These are phyloP conservation scores for Poeciliopsis turneri DNA, from an alignment of 2,797 vertebrate genomes.

Conservation along the genomic window DNA sequence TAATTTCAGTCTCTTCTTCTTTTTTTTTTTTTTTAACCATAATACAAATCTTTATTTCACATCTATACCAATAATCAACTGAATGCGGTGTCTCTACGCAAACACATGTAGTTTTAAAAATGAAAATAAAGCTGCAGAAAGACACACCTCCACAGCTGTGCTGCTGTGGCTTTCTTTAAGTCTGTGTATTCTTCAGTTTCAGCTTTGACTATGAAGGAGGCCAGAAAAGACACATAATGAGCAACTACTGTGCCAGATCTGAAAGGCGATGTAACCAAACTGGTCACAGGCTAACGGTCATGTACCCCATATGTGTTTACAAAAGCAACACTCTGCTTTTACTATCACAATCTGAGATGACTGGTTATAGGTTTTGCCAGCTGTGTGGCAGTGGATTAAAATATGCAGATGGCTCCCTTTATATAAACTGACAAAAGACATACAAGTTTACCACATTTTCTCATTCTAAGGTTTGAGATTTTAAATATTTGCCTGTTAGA, in stretches of 20 bases:
- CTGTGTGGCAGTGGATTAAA: constrained; percentile 69
- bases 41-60: background rate
- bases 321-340: constrained; percentile 74
- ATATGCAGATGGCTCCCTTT: constrained; percentile 79
- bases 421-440: constrained; percentile 78
- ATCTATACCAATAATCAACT: background rate
- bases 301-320: constrained; percentile 76
- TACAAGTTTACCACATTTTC: constrained; percentile 70
- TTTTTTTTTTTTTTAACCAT: background rate
- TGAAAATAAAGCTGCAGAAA: constrained; percentile 34
- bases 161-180: constrained; percentile 72
- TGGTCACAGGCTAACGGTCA: constrained; percentile 77
- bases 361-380: constrained; percentile 72
- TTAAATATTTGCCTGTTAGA: constrained; percentile 45
- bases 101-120: constrained; percentile 32
- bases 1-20: background rate
- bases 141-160: constrained; percentile 36
- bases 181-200: constrained; percentile 79
- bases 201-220: constrained; percentile 78
- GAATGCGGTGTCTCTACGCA: constrained; percentile 31
- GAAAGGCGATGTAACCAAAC: constrained; percentile 80
- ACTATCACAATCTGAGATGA: constrained; percentile 78
- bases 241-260: constrained; percentile 76
- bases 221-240: constrained; percentile 84
- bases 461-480: constrained; percentile 39